Conservation (phyloP, 64 coral and sea anemone genomes). For the Trachythela sp. region DNA sequence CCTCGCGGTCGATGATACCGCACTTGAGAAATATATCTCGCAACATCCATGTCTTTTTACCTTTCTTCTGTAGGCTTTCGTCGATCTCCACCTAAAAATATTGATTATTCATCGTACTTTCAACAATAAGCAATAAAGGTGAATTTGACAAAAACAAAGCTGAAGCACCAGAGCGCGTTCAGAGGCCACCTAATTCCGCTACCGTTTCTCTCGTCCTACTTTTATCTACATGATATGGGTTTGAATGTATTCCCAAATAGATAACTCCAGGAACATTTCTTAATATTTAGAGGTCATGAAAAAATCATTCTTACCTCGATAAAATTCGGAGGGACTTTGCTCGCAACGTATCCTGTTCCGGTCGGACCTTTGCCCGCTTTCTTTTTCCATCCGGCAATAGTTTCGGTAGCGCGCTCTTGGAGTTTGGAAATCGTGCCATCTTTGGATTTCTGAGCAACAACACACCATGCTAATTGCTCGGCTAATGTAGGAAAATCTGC, state of each 20-base stretch:
- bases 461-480: slow-evolving; percentile 13
- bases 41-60: background rate
- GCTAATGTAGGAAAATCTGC: background rate
- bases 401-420: background rate
- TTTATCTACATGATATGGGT: no score
- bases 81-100: background rate
- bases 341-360: no score
- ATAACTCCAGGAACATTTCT: no score
- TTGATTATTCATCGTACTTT: no score
- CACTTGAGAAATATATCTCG: background rate
- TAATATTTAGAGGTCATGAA: no score
- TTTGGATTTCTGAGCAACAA: background rate
- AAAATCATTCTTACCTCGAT: background rate
- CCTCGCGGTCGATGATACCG: background rate
- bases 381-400: background rate
- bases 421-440: background rate
- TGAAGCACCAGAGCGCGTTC: no score
- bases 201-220: no score
- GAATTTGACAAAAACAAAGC: no score
- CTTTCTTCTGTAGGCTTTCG: background rate
- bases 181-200: no score
- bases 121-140: no score
- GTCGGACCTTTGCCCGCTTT: background rate
- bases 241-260: no score
- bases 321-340: background rate